phyloP scores from a whole-genome alignment of 2,888 invertebrate species.

The Furcula furcula region DNA sequence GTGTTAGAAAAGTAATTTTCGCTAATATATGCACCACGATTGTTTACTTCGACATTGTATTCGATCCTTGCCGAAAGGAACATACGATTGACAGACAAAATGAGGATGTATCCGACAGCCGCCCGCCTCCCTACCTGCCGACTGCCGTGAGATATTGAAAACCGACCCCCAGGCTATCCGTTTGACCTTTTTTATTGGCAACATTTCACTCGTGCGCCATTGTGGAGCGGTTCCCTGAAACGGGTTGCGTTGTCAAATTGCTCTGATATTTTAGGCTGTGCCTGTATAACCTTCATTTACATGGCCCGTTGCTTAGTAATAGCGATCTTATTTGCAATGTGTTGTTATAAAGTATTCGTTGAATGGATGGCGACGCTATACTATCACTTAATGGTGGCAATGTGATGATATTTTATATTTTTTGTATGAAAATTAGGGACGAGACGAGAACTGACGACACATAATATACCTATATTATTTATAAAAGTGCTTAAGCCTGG shows the following conservation, averaged over 20 bases:
- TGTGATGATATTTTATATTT: too few species aligned
- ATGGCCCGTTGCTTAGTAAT: conserved; percentile 45
- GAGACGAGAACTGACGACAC: too few species aligned
- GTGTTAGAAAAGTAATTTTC: too few species aligned
- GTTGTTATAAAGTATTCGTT: conserved; percentile 22
- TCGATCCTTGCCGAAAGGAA: conserved; percentile 37
- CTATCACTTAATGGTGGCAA: too few species aligned
- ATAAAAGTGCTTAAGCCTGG: too few species aligned
- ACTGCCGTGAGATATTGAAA: conserved; percentile 72
- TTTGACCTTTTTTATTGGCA: conserved; percentile 76
- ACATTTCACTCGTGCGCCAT: conserved; percentile 74
- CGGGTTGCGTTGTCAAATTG: conserved; percentile 70
- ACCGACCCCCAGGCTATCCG: conserved; percentile 62
- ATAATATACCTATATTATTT: too few species aligned
- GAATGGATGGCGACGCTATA: conserved; percentile 25
- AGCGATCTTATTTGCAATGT: conserved; percentile 43
- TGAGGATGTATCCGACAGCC: conserved; percentile 61
- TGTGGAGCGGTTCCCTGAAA: conserved; percentile 65
- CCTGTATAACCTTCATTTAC: conserved; percentile 57
- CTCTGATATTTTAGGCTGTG: conserved; percentile 58
- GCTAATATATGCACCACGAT: too few species aligned
- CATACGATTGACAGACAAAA: conserved; percentile 61
- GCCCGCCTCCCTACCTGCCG: conserved; percentile 41
- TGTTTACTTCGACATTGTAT: conserved; percentile 11
- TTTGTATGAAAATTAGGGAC: too few species aligned